Evolutionary conservation across 2,113 vertebrate genomes (phyloP).

Genomic region (Tachysurus fulvidraco): DNA sequence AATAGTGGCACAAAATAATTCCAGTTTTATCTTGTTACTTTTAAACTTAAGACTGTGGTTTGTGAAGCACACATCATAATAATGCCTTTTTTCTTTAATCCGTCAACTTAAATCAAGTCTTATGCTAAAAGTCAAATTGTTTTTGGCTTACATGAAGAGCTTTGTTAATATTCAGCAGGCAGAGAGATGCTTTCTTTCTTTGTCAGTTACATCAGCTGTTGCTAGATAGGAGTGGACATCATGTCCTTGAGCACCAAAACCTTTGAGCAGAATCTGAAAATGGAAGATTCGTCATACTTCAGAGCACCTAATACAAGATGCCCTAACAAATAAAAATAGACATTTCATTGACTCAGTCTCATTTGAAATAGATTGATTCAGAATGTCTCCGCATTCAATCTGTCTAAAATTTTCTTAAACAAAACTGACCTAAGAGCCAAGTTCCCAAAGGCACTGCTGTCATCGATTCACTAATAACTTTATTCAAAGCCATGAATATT

Average conservation of each 20-base stretch:
- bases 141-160: conserved; percentile 14
- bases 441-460: neutral
- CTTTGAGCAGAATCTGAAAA: conserved; percentile 36
- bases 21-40: neutral
- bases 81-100: conserved; percentile 12
- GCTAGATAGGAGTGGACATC: conserved; percentile 44
- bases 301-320: conserved; percentile 20
- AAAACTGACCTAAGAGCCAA: neutral
- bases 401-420: neutral
- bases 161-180: conserved; percentile 49
- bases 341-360: neutral
- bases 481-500: too few relatives aligned
- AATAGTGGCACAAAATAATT: conserved; percentile 7
- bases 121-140: conserved; percentile 29
- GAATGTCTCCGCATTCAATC: neutral
- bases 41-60: too few relatives aligned
- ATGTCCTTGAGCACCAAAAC: conserved; percentile 49
- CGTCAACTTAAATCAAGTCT: conserved; percentile 34
- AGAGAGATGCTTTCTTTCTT: conserved; percentile 46
- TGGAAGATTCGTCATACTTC: conserved; percentile 35
- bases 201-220: conserved; percentile 45
- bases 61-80: neutral
- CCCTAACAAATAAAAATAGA: neutral
- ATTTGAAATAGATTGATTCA: neutral
- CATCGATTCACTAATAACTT: neutral